These are phyloP conservation scores for Siderastrea radians DNA, from an alignment of 92 coral and sea anemone species.

Conservation along the genomic window DNA sequence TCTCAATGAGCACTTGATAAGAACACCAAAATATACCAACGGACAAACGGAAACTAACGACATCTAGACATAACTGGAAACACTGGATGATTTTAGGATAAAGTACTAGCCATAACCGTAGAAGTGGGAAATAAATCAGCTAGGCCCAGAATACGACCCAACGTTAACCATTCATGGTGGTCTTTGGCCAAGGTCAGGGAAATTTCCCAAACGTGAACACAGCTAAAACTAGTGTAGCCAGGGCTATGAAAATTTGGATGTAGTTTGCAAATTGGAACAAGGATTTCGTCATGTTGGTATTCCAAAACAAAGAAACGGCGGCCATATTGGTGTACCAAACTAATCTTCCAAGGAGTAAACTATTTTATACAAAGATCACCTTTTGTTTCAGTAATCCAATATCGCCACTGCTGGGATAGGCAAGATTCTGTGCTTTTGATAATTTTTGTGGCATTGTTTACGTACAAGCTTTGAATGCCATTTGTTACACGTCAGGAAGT, in stretches of 20 bases:
- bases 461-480: constrained; percentile 19
- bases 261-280: background rate
- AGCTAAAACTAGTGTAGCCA: constrained; percentile 9
- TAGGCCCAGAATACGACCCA: no score
- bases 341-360: background rate
- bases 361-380: background rate
- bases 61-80: no score
- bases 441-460: background rate
- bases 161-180: no score
- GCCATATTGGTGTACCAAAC: background rate
- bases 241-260: constrained; percentile 19
- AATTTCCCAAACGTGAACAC: no score
- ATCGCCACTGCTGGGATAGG: background rate
- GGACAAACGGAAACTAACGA: no score
- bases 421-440: constrained; percentile 3
- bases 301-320: background rate
- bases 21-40: no score
- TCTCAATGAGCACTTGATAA: no score
- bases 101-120: no score
- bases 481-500: constrained; percentile 11
- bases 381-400: background rate
- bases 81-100: no score
- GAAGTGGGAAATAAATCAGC: no score
- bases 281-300: background rate
- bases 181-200: no score